Base-by-base conservation (phyloP, 2,888 invertebrate genomes). In the Xanthostigma xanthostigma region DNA sequence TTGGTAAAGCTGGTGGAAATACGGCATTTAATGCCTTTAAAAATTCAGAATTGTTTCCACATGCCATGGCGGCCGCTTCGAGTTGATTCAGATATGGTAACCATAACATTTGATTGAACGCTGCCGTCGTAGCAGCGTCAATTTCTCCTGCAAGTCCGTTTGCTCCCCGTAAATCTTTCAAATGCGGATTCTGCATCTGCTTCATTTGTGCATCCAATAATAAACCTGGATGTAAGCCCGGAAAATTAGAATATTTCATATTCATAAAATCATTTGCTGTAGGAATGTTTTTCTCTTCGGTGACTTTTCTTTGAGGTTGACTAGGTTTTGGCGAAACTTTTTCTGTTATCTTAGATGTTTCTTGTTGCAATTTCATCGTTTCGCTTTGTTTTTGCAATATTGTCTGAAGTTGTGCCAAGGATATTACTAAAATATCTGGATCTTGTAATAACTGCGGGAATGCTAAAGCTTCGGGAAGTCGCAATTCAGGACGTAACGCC, bases 361-460 rank as follows among this genome's bases (percentile, higher is more conserved):
- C 57, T 14, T 52, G 57, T 27, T 27, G 27, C n/a, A 62, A 49
- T 37, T 55, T 57, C 9, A 59, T 36, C 8, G 55, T 45, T 49
- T 69, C 68, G 41, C 63, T 58, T 51, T 77, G 73, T 55, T 75
- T 77, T 53, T 73, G 70, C 49, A 81, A 63, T 49, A 80, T 78
- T 2, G 71, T 73, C 64, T 81, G 83, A 47, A 88, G 67, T 64
- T 87, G 84, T 9, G 79, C 73, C 59, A 87, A 65, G 6, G 86
- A 84, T 58, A 89, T 79, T 14, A 87, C 84, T 45, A 87, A 65
- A 54, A 87, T 77, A 61, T 88, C 83, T 0, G 86, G 85, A 66
- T 87, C 85, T 60, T 81, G 78, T 40, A 85, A 67, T 9, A 86
- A 69, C 54, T 80, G 76, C 1, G 85, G 84, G 60, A 75, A 81